phyloP scores from a whole-genome alignment of 2,113 vertebrate genomes.

The Phocoena sinus region DNA sequence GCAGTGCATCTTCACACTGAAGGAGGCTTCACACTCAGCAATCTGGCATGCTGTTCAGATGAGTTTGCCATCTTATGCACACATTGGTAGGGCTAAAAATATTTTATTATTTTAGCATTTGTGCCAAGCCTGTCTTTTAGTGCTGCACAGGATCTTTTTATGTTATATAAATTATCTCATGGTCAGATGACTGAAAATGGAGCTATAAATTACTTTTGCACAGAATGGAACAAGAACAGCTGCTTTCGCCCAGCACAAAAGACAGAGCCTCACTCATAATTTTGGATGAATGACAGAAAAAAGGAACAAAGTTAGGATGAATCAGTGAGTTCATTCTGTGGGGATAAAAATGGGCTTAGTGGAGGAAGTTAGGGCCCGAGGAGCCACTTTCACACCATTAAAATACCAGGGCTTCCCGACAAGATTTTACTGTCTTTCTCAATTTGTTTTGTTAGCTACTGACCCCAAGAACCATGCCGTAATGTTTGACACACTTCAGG shows the following conservation, averaged over 20 bases:
- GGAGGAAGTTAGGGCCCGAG: background rate
- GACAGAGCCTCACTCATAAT: background rate
- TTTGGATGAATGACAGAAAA: background rate
- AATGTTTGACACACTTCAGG: slow-evolving; percentile 86
- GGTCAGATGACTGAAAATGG: slow-evolving; percentile 44
- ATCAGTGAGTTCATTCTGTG: background rate
- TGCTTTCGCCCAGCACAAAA: background rate
- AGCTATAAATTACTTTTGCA: slow-evolving; percentile 50
- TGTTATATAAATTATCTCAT: slow-evolving; percentile 37
- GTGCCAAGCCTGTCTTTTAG: slow-evolving; percentile 22
- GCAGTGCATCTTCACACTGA: background rate
- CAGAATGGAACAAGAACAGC: slow-evolving; percentile 21
- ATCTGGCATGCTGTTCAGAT: background rate
- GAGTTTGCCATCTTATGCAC: slow-evolving; percentile 2
- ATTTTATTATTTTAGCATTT: slow-evolving; percentile 33
- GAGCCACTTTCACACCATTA: background rate
- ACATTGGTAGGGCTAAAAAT: slow-evolving; percentile 43
- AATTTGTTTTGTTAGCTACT: slow-evolving; percentile 61
- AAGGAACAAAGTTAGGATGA: background rate
- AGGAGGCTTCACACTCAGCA: background rate
- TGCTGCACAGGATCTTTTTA: slow-evolving; percentile 13
- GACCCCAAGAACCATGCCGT: slow-evolving; percentile 77
- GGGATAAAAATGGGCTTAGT: background rate
- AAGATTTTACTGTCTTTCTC: background rate
- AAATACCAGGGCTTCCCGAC: background rate